Percentiles rank a stretch among this genome's conserved stretches.
Conservation (phyloP, 2,888 invertebrate species). For the Norana najaformis region DNA sequence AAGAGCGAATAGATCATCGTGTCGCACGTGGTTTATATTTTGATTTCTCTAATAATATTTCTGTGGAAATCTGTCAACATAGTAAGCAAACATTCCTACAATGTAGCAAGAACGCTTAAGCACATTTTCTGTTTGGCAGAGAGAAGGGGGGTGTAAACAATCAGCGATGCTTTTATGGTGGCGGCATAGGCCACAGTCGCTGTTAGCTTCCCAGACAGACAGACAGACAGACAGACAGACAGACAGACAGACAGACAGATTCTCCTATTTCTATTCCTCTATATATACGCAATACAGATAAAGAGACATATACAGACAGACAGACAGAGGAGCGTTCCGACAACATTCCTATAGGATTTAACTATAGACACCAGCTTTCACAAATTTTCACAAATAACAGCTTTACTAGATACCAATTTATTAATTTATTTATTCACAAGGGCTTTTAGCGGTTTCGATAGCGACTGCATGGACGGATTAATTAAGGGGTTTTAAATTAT, state of each 20-base stretch:
- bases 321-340: not conserved
- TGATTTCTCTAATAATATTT: too few relatives aligned
- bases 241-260: not conserved
- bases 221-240: not conserved
- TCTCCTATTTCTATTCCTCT: not conserved
- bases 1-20: too few relatives aligned
- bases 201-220: not conserved
- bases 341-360: not conserved
- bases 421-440: not conserved
- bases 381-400: too few relatives aligned
- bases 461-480: not conserved
- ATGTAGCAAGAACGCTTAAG: not conserved
- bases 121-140: not conserved
- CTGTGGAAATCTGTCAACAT: not conserved
- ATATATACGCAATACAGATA: too few relatives aligned
- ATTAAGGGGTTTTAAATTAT: not conserved
- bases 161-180: not conserved
- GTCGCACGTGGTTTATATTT: too few relatives aligned
- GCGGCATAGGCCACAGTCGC: not conserved
- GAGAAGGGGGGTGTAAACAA: not conserved
- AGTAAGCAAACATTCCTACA: not conserved
- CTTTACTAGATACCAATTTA: not conserved
- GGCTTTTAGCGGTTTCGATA: not conserved
- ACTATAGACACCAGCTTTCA: not conserved
- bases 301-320: too few relatives aligned